These are phyloP conservation scores for Apamea anceps DNA, from an alignment of 2,888 invertebrate species.

Conservation along the genomic window DNA sequence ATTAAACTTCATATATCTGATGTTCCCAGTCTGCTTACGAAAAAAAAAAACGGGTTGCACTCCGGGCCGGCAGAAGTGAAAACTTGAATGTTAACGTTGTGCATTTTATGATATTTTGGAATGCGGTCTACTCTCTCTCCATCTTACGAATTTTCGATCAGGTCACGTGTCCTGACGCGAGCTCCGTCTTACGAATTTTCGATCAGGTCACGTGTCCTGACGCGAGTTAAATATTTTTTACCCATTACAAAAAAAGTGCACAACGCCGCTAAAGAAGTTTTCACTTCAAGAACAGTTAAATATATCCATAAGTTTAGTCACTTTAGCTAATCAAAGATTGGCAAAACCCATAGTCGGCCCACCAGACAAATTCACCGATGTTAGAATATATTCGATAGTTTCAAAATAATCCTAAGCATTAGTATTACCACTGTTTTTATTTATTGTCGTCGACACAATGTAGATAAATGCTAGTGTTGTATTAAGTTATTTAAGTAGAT, in stretches of 20 bases:
- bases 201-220: too few relatives aligned
- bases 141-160: too few relatives aligned
- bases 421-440: not conserved
- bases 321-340: not conserved
- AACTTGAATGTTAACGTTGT: too few relatives aligned
- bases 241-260: too few relatives aligned
- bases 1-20: not conserved
- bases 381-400: not conserved
- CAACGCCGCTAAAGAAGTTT: too few relatives aligned
- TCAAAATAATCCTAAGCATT: not conserved
- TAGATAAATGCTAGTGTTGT: not conserved
- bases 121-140: too few relatives aligned
- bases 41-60: not conserved
- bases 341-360: not conserved
- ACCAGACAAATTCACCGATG: not conserved
- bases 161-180: too few relatives aligned
- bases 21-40: not conserved
- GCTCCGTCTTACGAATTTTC: too few relatives aligned
- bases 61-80: too few relatives aligned
- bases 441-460: not conserved
- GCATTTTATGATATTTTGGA: too few relatives aligned
- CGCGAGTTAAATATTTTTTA: too few relatives aligned
- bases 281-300: too few relatives aligned
- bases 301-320: not conserved
- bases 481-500: constrained; percentile 21